Evolutionary conservation across 2,888 invertebrate genomes (phyloP).

Genomic region (Papilio demoleus): DNA sequence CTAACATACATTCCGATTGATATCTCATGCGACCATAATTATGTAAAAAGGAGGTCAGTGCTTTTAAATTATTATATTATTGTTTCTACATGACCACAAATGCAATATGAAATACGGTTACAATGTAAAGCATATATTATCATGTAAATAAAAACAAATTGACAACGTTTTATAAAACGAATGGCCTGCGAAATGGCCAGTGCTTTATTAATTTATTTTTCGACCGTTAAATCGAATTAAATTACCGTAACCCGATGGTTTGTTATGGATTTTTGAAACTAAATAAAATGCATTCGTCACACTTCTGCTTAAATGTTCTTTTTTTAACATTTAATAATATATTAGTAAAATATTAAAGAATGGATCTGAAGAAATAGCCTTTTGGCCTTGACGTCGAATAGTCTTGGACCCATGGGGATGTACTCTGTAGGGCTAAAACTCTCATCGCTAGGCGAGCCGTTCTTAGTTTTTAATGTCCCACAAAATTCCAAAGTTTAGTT

Average conservation of each 20-base stretch:
- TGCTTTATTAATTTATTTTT: slow-evolving; percentile 46
- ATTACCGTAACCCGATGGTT: slow-evolving; percentile 45
- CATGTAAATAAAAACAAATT: slow-evolving; percentile 35
- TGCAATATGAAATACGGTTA: background rate
- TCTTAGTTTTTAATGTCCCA: too few relatives aligned
- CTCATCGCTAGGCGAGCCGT: too few relatives aligned
- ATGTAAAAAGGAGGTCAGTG: background rate
- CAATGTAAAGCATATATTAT: slow-evolving; percentile 23
- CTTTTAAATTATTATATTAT: slow-evolving; percentile 6
- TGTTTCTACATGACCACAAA: background rate
- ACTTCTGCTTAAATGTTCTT: too few relatives aligned
- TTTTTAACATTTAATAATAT: too few relatives aligned
- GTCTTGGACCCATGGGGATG: too few relatives aligned
- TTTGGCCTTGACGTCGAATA: too few relatives aligned
- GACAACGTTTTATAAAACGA: slow-evolving; percentile 32
- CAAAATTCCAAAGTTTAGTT: too few relatives aligned
- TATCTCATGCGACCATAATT: slow-evolving; percentile 12
- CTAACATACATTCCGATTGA: background rate
- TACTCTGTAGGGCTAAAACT: too few relatives aligned
- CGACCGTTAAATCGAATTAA: slow-evolving; percentile 53
- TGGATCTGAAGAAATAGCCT: too few relatives aligned
- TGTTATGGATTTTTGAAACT: slow-evolving; percentile 50
- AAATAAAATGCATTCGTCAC: slow-evolving; percentile 59
- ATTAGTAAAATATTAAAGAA: too few relatives aligned
- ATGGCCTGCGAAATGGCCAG: slow-evolving; percentile 27